phyloP scores from a whole-genome alignment of 2,113 vertebrate species.

The Sminthopsis crassicaudata region DNA sequence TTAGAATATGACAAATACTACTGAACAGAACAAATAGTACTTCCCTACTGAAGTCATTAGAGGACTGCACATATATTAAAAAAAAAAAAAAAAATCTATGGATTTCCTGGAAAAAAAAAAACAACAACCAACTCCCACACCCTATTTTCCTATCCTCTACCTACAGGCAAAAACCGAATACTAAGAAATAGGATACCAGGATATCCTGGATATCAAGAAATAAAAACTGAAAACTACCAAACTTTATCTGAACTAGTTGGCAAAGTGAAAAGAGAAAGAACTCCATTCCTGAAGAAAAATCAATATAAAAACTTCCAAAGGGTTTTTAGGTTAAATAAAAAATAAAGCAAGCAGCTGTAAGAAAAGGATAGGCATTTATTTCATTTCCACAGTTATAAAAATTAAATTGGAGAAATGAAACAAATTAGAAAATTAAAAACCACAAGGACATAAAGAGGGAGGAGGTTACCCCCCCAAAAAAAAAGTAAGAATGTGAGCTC shows the following conservation, averaged over 20 bases:
- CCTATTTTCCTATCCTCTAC: background rate
- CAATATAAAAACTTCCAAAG: background rate
- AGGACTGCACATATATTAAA: too few species aligned
- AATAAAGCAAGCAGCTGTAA: background rate
- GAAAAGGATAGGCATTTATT: too few species aligned
- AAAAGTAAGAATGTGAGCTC: too few species aligned
- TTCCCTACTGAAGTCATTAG: too few species aligned
- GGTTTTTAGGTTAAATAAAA: background rate
- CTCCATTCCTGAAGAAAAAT: background rate
- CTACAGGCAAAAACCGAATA: background rate
- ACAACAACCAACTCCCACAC: background rate
- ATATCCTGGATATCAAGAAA: background rate
- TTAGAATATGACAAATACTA: too few species aligned
- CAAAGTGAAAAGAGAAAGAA: background rate
- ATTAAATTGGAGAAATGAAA: too few species aligned
- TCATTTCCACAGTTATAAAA: too few species aligned
- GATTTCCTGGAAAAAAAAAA: background rate
- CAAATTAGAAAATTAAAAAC: too few species aligned
- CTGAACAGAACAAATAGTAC: too few species aligned
- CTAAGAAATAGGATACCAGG: background rate
- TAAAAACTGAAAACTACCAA: background rate
- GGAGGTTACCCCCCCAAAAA: too few species aligned
- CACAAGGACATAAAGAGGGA: too few species aligned
- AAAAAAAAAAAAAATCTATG: too few species aligned
- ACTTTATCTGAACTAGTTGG: background rate